A percentile compares a stretch with the other conserved stretches of the same genome.
phyloP scores from a whole-genome alignment of 2,888 invertebrate genomes.

The Drosophila paranaensis region DNA sequence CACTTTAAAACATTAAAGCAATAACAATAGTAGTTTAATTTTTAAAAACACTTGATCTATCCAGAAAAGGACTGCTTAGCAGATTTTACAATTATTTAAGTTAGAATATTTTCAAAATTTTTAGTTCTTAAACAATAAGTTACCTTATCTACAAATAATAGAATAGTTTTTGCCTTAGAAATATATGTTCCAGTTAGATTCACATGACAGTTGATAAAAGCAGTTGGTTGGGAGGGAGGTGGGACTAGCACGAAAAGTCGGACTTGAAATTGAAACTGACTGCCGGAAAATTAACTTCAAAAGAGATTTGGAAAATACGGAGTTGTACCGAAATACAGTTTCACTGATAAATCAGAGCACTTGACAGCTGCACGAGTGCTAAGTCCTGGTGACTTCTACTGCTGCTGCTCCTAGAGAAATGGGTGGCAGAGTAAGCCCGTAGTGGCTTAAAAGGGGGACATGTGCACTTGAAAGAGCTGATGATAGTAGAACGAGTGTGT shows the following conservation, averaged over 20 bases:
- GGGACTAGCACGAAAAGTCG: conserved; percentile 26
- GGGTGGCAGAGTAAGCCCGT: not conserved
- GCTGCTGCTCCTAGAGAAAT: conserved; percentile 13
- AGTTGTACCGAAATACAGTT: conserved; percentile 60
- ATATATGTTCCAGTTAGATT: conserved; percentile 2
- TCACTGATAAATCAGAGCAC: conserved; percentile 66
- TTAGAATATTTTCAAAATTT: not conserved
- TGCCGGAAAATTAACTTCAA: conserved; percentile 79
- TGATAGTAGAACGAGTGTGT: conserved; percentile 40
- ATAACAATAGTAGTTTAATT: no score
- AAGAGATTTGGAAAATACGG: conserved; percentile 58
- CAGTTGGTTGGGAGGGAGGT: conserved; percentile 1
- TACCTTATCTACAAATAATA: not conserved
- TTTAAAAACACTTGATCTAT: no score
- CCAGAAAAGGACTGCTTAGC: no score
- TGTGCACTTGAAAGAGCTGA: conserved; percentile 17
- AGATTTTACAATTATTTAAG: no score
- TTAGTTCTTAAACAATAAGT: not conserved
- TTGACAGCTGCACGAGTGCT: conserved; percentile 69
- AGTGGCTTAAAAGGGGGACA: conserved; percentile 27
- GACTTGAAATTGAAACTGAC: conserved; percentile 75
- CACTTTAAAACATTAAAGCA: no score
- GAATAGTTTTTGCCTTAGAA: not conserved
- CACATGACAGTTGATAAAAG: conserved; percentile 6
- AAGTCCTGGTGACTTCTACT: conserved; percentile 37